A percentile compares a stretch with the other conserved stretches of the same genome.
These are phyloP conservation scores for Enhydra lutris DNA, from an alignment of 2,113 vertebrate species.

Conservation along the genomic window DNA sequence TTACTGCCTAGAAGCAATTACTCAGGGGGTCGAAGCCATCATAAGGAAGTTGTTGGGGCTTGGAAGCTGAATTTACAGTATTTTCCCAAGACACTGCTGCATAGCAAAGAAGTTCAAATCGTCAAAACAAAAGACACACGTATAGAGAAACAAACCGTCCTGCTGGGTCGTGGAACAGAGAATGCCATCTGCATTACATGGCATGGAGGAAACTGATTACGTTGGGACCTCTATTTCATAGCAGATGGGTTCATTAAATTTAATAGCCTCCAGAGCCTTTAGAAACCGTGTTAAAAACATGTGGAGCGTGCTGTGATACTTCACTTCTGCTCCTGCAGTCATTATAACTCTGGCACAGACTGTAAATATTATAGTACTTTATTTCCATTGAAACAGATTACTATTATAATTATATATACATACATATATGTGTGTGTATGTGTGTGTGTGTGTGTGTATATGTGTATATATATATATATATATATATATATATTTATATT, in stretches of 20 bases:
- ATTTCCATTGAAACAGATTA: constrained; percentile 84
- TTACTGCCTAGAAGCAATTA: constrained; percentile 75
- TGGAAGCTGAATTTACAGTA: constrained; percentile 69
- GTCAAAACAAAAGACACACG: constrained; percentile 74
- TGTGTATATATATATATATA: not conserved
- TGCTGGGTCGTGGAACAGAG: constrained; percentile 80
- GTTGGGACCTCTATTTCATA: constrained; percentile 85
- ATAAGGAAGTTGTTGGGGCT: constrained; percentile 64
- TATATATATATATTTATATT: too few relatives aligned
- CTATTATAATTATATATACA: constrained; percentile 76
- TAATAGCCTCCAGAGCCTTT: constrained; percentile 91
- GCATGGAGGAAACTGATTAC: constrained; percentile 85
- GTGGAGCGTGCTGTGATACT: constrained; percentile 89
- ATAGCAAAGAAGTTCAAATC: constrained; percentile 80
- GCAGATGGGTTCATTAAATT: constrained; percentile 95
- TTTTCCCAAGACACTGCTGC: constrained; percentile 77
- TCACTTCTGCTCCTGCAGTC: constrained; percentile 85
- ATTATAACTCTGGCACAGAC: constrained; percentile 85
- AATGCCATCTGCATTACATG: constrained; percentile 86
- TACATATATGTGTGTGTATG: too few relatives aligned
- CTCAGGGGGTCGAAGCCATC: constrained; percentile 63
- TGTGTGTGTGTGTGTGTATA: not conserved
- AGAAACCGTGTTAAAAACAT: constrained; percentile 88
- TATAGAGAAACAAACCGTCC: constrained; percentile 78
- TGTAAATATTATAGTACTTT: constrained; percentile 88